phyloP scores from a whole-genome alignment of 2,797 vertebrate genomes.

The Brotogeris chrysoptera region DNA sequence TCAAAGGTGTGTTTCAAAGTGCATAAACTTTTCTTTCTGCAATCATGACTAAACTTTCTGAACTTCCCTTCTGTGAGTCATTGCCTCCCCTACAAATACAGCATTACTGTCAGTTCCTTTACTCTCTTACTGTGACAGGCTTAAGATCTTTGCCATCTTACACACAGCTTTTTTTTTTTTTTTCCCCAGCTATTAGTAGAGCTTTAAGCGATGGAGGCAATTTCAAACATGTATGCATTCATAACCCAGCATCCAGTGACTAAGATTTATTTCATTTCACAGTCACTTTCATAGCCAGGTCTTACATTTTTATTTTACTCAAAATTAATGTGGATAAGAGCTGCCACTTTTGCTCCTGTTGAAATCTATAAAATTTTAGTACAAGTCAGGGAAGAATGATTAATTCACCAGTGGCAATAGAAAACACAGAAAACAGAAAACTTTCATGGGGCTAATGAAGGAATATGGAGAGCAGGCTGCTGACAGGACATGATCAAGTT shows the following conservation, averaged over 20 bases:
- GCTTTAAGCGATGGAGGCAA: neutral
- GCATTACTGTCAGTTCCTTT: neutral
- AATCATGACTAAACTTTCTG: neutral
- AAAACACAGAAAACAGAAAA: neutral
- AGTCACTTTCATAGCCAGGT: neutral
- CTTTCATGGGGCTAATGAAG: neutral
- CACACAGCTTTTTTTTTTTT: neutral
- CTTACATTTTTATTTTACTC: neutral
- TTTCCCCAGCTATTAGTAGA: neutral
- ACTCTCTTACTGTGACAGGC: neutral
- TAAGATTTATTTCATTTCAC: neutral
- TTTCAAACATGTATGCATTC: neutral
- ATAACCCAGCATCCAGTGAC: neutral
- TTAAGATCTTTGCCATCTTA: neutral
- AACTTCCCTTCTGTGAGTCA: neutral
- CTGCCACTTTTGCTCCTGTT: neutral
- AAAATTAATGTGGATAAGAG: neutral
- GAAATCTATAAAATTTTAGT: neutral
- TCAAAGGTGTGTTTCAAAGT: neutral
- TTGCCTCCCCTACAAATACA: neutral
- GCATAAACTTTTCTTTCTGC: neutral
- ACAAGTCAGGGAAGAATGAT: neutral
- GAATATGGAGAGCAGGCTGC: neutral
- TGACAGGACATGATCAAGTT: neutral
- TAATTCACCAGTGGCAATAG: neutral